Base-by-base conservation (phyloP, 2,797 vertebrate genomes). In the Diceros bicornis region DNA sequence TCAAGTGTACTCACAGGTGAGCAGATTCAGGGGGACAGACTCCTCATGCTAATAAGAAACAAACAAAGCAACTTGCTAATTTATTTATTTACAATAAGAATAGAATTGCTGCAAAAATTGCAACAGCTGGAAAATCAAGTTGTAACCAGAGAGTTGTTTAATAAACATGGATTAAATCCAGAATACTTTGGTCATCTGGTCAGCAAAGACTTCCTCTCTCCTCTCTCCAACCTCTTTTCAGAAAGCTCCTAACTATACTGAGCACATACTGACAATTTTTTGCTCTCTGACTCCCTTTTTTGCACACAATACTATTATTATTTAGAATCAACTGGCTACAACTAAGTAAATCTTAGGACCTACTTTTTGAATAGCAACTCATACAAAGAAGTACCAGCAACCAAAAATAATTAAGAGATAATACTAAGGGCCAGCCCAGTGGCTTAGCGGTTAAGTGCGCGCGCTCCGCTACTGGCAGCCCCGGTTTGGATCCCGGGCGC, bases 121-220 rank as follows among this genome's bases (percentile, higher is more conserved):
- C 13, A 77, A 62, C 20, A 88, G 55, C 21, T 84, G 32, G 64
- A 72, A 72, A 92, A 66, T 79, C 47, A 84, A 84, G 64, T 32
- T 50, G 37, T 74, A 86, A 71, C 32, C 34, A 64, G 44, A 72
- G n/a, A 89, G 16, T 59, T 94, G 34, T 50, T 91, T 94, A 50
- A 66, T 86, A 93, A 74, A 90, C 47, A 86, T 79, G 23, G 69
- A 88, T 88, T 92, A 25, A 87, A 21, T 82, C 52, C 69, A 92
- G 69, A 41, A 84, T 59, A 84, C 17, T 72, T 89, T 41, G 69
- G 25, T 92, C 37, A 89, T 84, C 47, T 89, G 47, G 32, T 84
- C 21, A 84, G 47, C 55, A 83, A 92, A 84, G 12, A 0, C 18
- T 64, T 66, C n/a, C 68, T 86, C 17, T 92, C n/a, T 37, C 47